A percentile compares a stretch with the other conserved stretches of the same genome.
Evolutionary conservation across 1,140 invertebrate genomes (phyloP).

Genomic region (Rhagoletis zephyria): DNA sequence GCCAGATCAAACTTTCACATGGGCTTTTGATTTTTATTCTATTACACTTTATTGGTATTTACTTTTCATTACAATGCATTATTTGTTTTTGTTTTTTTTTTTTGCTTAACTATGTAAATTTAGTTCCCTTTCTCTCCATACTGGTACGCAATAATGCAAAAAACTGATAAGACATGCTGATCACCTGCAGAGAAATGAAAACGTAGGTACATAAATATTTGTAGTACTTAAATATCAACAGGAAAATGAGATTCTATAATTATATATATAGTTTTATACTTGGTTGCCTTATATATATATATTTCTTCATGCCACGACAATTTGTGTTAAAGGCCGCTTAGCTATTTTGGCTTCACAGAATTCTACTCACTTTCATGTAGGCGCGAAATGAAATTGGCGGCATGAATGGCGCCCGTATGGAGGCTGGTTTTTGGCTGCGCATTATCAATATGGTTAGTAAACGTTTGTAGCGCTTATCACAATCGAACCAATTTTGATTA

Average conservation of each 20-base stretch:
- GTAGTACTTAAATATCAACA: too few relatives aligned
- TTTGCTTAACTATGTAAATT: not conserved
- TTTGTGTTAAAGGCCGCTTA: too few relatives aligned
- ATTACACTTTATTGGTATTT: not conserved
- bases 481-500: constrained; percentile 70
- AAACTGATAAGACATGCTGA: constrained; percentile 57
- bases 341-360: not conserved
- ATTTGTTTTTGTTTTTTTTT: not conserved
- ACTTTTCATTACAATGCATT: too few relatives aligned
- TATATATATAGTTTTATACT: too few relatives aligned
- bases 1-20: not conserved
- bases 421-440: constrained; percentile 67
- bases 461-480: constrained; percentile 62
- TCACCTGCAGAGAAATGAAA: constrained; percentile 41
- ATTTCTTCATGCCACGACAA: too few relatives aligned
- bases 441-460: constrained; percentile 64
- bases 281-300: too few relatives aligned
- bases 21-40: not conserved
- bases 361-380: constrained; percentile 65
- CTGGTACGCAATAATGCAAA: constrained; percentile 54
- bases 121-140: constrained; percentile 36
- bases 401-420: constrained; percentile 67
- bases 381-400: constrained; percentile 68
- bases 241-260: too few relatives aligned
- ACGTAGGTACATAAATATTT: not conserved